Conservation (phyloP, 2,888 invertebrate species). For the Chelonus formosanus region DNA sequence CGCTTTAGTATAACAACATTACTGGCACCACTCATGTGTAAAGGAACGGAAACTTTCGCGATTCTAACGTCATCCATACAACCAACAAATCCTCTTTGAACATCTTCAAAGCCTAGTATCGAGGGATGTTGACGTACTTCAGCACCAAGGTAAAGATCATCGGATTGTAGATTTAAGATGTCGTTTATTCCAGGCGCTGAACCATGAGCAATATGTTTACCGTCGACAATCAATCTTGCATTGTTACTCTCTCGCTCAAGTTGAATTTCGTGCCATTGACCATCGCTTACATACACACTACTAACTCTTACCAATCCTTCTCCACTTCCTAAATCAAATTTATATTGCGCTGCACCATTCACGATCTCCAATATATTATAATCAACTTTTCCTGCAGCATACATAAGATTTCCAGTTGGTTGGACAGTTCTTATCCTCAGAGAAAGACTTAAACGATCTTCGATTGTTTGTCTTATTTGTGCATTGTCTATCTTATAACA, state of each 20-base stretch:
- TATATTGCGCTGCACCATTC: conserved; percentile 87
- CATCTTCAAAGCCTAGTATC: conserved; percentile 76
- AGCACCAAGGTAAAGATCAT: conserved; percentile 86
- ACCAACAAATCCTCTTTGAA: conserved; percentile 87
- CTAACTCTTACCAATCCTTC: conserved; percentile 83
- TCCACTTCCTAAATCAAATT: conserved; percentile 92
- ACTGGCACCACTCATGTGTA: conserved; percentile 73
- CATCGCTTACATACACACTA: conserved; percentile 81
- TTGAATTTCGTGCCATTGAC: conserved; percentile 83
- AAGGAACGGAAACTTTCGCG: conserved; percentile 78
- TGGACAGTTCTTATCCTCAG: conserved; percentile 84
- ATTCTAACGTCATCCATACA: conserved; percentile 90
- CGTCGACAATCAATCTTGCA: conserved; percentile 82
- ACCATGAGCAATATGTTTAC: conserved; percentile 76
- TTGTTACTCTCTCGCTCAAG: conserved; percentile 84
- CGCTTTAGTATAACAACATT: conserved; percentile 73
- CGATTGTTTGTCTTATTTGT: conserved; percentile 75
- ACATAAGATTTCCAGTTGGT: conserved; percentile 85
- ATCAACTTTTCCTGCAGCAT: conserved; percentile 86
- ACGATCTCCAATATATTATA: conserved; percentile 88
- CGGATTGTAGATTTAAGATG: conserved; percentile 84
- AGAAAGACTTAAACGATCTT: conserved; percentile 81
- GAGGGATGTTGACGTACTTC: conserved; percentile 81
- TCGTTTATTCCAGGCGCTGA: conserved; percentile 83
- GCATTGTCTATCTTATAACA: conserved; percentile 77